Evolutionary conservation across 2,113 vertebrate species (phyloP), one percentile per base, ranked within the genome.

Genomic region (Lepus timidus): DNA sequence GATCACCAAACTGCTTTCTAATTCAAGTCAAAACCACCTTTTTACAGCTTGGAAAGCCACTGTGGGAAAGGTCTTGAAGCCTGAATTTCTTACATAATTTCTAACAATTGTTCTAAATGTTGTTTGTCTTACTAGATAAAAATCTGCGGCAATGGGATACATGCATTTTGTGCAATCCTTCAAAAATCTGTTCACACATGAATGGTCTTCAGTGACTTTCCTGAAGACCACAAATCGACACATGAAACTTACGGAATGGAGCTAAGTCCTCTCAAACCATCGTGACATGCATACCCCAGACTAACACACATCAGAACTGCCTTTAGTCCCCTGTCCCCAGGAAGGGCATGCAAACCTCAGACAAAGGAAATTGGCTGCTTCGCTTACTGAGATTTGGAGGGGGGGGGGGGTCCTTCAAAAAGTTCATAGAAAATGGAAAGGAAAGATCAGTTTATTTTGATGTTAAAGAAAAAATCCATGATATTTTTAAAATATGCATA

Each of bases 1-100:
- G 17, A 7, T 88, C 39, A 79, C 64, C 29, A 91, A 86, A 94
- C 90, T 74, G 83, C 13, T 74, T 85, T 87, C 49, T 95, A 85
- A 79, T 65, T 94, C 68, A 94, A 93, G 33, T 61, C 49, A 78
- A 76, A 97, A 81, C 3, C 39, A 44, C 6, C 11, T 73, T 73
- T 85, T 55, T 62, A 39, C 6, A 89, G 6, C 17, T 94, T 82
- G 82, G 33, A 86, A 85, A 94, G 52, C 74, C 44, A 91, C 23
- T 1, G 16, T 0, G 85, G 55, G 87, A 94, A 83, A 71, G 31
- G 6, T 39, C 44, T 62, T 71, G 8, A 95, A 75, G 71, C 5
- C 17, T 65, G 4, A 13, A 20, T 73, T 20, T 86, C 19, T 90
- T 62, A 96, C 75, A 95, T 65, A 73, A 93, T 74, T 88, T 86